Percentiles rank a stretch among this genome's conserved stretches.
Evolutionary conservation across 2,888 invertebrate genomes (phyloP).

Genomic region (Hyposoter dolosus): DNA sequence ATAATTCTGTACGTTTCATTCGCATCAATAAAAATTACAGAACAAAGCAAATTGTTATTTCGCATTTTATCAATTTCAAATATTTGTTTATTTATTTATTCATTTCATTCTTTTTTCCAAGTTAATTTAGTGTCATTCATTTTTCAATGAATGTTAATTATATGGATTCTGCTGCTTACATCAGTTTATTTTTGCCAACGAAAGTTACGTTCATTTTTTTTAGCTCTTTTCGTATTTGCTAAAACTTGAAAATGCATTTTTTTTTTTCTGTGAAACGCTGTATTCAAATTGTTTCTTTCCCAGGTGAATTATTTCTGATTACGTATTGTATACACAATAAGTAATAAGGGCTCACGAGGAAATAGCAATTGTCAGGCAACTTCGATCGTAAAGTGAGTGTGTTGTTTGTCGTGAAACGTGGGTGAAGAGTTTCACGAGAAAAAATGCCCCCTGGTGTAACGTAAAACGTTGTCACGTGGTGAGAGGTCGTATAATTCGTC

Average conservation of each 20-base stretch:
- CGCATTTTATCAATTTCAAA: conserved; percentile 7
- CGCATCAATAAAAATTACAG: conserved; percentile 44
- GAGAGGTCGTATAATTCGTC: conserved; percentile 61
- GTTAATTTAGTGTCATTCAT: background rate
- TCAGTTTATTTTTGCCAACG: background rate
- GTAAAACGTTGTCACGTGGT: conserved; percentile 31
- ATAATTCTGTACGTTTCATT: conserved; percentile 55
- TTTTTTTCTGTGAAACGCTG: conserved; percentile 36
- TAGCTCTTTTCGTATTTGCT: background rate
- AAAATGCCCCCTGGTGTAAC: conserved; percentile 51
- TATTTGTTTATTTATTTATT: background rate
- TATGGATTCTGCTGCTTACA: background rate
- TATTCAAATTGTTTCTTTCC: conserved; percentile 63
- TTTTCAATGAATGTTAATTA: background rate
- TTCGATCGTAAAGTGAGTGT: conserved; percentile 64
- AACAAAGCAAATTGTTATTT: conserved; percentile 16
- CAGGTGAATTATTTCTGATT: conserved; percentile 54
- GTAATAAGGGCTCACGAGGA: conserved; percentile 16
- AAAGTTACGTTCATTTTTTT: background rate
- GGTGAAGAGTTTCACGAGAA: conserved; percentile 58
- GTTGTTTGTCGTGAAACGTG: conserved; percentile 55
- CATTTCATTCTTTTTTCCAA: background rate
- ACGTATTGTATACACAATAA: background rate
- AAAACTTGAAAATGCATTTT: background rate
- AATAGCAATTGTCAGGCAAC: conserved; percentile 53